These are phyloP conservation scores for Casuarius casuarius DNA, from an alignment of 2,113 vertebrate genomes.

Conservation along the genomic window DNA sequence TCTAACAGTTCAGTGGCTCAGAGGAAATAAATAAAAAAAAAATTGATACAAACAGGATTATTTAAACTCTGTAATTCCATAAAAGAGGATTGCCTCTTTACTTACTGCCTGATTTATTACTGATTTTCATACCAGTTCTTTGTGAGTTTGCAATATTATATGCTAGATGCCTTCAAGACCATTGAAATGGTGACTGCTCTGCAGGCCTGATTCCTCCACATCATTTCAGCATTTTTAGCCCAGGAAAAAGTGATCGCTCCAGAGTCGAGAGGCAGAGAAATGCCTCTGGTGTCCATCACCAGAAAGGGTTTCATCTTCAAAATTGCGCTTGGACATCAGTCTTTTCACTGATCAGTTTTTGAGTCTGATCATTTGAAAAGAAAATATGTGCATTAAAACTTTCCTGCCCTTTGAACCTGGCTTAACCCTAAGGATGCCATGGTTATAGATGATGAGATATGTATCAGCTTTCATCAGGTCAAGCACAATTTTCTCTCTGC, in stretches of 20 bases:
- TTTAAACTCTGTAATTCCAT: background rate
- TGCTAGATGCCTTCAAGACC: background rate
- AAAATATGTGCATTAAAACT: background rate
- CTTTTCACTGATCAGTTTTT: background rate
- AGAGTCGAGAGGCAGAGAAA: background rate
- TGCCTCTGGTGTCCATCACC: background rate
- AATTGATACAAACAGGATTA: background rate
- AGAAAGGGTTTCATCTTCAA: background rate
- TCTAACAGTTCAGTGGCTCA: background rate
- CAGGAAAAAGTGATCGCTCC: background rate
- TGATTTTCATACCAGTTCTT: background rate
- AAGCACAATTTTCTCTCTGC: background rate
- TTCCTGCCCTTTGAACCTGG: background rate
- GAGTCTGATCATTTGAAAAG: background rate
- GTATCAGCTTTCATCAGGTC: background rate
- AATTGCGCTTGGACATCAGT: background rate
- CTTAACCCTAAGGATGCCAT: background rate
- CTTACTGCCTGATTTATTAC: background rate
- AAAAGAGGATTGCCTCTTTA: background rate
- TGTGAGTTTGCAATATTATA: background rate
- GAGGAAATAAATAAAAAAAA: background rate
- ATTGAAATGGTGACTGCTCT: background rate
- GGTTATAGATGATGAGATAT: background rate
- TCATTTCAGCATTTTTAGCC: background rate
- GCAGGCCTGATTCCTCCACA: background rate